Evolutionary conservation across 2,888 invertebrate genomes (phyloP), one percentile per base, ranked within the genome.

Genomic region (Isoperla grammatica): DNA sequence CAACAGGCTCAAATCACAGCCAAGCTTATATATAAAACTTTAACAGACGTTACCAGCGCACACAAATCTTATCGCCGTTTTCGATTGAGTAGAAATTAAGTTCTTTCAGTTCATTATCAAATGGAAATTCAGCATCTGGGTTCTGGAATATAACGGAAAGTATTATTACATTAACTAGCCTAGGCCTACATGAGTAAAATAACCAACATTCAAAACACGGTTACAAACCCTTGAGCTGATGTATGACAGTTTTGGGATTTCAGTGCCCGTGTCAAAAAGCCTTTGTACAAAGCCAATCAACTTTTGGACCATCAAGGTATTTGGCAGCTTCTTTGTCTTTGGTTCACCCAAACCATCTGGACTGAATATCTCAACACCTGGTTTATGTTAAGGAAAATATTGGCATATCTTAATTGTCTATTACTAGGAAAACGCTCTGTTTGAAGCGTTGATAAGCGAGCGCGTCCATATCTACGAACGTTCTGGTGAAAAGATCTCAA

Each of bases 21-120:
- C 29, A 29, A 29, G 29, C 8, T 29, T 29, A 29, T 29, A 29
- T 29, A 6, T 29, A 29, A 4, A 6, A 29, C 4, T 29, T 8
- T 29, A 45, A n/a, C 6, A 46, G 20, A 17, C 15, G 4, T 40
- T 59, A 62, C 62, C 60, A 64, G 68, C 82, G 81, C 8, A 87
- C 88, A 62, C 86, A 75, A 66, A 95, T 85, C 61, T 80, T 83
- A 75, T 95, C 93, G 61, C 88, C 90, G 68, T 88, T 86, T 75
- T 90, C 88, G 42, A 95, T 78, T 0, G 93, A 91, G 75, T 86
- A 95, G 73, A 85, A 91, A 53, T 85, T 83, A 43, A 95, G 76
- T 69, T 89, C 87, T 73, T 91, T 89, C 69, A 90, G 84, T 61
- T 85, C 86, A 71, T 93, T 92, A 65, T 93, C 89, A 65, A 95